Evolutionary conservation across 2,888 invertebrate genomes (phyloP), one percentile per base, ranked within the genome.

Genomic region (Drosophila mayaguana): DNA sequence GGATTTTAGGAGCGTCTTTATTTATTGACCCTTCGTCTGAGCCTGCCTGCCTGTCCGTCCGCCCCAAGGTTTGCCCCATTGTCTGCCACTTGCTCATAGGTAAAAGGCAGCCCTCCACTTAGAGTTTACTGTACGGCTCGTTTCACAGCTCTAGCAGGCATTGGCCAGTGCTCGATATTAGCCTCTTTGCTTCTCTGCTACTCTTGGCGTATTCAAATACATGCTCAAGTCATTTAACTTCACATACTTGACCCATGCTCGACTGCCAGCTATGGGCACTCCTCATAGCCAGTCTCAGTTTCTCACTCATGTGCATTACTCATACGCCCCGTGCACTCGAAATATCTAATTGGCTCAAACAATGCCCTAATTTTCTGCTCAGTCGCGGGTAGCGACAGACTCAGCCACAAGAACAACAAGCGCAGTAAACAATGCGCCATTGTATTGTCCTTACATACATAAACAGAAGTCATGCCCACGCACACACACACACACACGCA

Each of bases 281-380:
- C 16, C 42, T 53, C 25, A 8, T 1, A 46, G 42, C 46, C 43
- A 46, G 36, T 63, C 55, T 53, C 42, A 1, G 6, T 7, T 12
- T 16, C 22, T 12, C 32, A 3, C 18, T 20, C 59, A 63, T 36
- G 45, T 51, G 56, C 48, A 72, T 75, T 57, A 76, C 81, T 54
- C 78, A 80, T 86, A 86, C 81, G 76, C 62, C 63, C 42, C 61
- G 55, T 65, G 43, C 20, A 42, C 55, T 68, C 83, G 72, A 81
- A 72, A 76, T 69, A 80, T 78, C 70, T 89, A 86, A 86, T 89
- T 86, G 84, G 82, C 81, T 76, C 71, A 65, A 78, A 89, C 82
- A 86, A 86, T 81, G 83, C 81, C 71, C 75, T 80, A 76, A 86
- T 89, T 88, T 84, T 79, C 57, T 70, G 65, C 78, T 81, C 63